These are phyloP conservation scores for Rhinichthys klamathensis DNA, from an alignment of 2,113 vertebrate species.

Conservation along the genomic window DNA sequence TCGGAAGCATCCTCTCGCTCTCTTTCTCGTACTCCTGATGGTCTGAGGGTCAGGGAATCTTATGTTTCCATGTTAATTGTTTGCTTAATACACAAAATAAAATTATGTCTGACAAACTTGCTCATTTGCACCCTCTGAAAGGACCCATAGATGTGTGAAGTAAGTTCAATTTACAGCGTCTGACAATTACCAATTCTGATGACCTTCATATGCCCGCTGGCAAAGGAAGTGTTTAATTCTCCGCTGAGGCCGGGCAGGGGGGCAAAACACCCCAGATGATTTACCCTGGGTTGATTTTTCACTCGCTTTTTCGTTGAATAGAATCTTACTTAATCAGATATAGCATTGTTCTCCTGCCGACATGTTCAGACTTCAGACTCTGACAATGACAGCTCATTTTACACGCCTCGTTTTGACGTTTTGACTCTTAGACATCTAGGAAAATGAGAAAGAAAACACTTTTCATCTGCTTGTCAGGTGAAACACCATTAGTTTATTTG, in stretches of 20 bases:
- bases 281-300: conserved; percentile 61
- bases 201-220: conserved; percentile 81
- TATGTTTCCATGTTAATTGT: conserved; percentile 89
- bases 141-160: conserved; percentile 87
- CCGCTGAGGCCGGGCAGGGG: conserved; percentile 64
- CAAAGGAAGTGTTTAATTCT: conserved; percentile 80
- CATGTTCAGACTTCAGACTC: conserved; percentile 43
- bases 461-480: conserved; percentile 7
- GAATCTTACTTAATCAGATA: conserved; percentile 47
- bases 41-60: conserved; percentile 80
- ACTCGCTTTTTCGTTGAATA: conserved; percentile 38
- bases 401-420: too few species aligned
- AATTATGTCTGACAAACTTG: conserved; percentile 82
- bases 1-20: conserved; percentile 67
- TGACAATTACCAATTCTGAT: conserved; percentile 84
- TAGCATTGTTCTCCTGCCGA: conserved; percentile 63
- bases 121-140: conserved; percentile 93
- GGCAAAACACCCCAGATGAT: conserved; percentile 80
- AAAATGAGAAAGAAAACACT: conserved; percentile 7
- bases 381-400: conserved; percentile 52
- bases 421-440: neutral
- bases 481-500: neutral
- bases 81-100: conserved; percentile 84
- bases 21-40: conserved; percentile 77
- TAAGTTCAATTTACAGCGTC: conserved; percentile 88